These are phyloP conservation scores for Scylla paramamosain DNA, from an alignment of 1,140 invertebrate genomes.

Conservation along the genomic window DNA sequence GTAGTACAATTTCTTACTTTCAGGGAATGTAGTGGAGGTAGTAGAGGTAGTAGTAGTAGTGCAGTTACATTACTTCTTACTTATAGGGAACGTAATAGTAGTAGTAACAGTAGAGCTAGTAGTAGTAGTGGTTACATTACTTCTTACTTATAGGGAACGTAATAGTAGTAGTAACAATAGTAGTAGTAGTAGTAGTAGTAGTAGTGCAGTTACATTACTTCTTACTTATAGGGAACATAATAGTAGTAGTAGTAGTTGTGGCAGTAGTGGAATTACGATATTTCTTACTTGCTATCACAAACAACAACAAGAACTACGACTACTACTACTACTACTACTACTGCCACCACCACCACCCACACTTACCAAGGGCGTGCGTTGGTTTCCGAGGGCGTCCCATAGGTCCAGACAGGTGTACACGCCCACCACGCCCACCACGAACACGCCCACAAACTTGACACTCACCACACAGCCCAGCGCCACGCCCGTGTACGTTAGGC, in stretches of 20 bases:
- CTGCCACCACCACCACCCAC: background rate
- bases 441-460: constrained; percentile 83
- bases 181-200: no score
- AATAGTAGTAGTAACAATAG: no score
- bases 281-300: no score
- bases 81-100: background rate
- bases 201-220: no score
- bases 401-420: constrained; percentile 80
- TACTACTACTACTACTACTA: constrained; percentile 16
- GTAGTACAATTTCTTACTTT: no score
- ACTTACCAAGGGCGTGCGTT: constrained; percentile 79
- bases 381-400: constrained; percentile 80
- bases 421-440: constrained; percentile 81
- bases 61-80: no score
- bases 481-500: constrained; percentile 80
- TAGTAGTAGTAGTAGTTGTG: no score
- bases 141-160: no score
- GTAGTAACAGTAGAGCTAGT: background rate
- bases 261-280: no score
- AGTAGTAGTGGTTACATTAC: background rate
- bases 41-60: no score
- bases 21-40: no score
- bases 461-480: constrained; percentile 81
- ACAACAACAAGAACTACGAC: background rate
- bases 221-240: no score